phyloP scores from a whole-genome alignment of 2,888 invertebrate genomes.

The Sinelater perroti region DNA sequence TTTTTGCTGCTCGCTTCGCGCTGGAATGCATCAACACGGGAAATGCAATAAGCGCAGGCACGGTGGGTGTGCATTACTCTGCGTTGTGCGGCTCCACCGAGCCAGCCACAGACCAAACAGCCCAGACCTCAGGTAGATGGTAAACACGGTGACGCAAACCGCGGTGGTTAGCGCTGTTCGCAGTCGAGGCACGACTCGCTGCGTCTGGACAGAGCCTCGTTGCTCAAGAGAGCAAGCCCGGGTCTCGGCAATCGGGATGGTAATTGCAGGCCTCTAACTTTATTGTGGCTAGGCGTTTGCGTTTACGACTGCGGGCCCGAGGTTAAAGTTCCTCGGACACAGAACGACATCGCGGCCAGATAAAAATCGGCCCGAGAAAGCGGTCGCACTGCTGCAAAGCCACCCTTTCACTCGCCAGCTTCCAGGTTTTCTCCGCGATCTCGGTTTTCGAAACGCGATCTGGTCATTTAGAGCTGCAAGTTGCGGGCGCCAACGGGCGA shows the following conservation, averaged over 20 bases:
- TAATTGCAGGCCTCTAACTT: slow-evolving; percentile 66
- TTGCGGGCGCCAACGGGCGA: no score
- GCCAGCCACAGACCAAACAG: background rate
- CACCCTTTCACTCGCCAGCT: no score
- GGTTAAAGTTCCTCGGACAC: slow-evolving; percentile 24
- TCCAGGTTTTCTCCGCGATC: no score
- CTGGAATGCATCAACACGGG: no score
- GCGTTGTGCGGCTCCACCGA: background rate
- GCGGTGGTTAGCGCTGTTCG: slow-evolving; percentile 6
- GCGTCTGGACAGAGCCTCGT: slow-evolving; percentile 13
- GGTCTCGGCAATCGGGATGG: slow-evolving; percentile 53
- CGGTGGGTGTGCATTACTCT: no score
- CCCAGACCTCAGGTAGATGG: background rate
- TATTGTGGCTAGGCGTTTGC: slow-evolving; percentile 64
- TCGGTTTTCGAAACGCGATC: no score
- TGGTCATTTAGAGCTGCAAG: no score
- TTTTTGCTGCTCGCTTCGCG: no score
- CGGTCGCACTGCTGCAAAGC: no score
- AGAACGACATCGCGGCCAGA: no score
- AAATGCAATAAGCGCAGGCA: no score
- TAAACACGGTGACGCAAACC: background rate
- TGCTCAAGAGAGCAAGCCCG: slow-evolving; percentile 15
- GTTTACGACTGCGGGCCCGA: slow-evolving; percentile 61
- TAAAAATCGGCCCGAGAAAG: no score
- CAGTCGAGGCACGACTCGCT: slow-evolving; percentile 26